Evolutionary conservation across 1,140 invertebrate genomes (phyloP), one percentile per base, ranked within the genome.

Genomic region (Odontomachus brunneus): DNA sequence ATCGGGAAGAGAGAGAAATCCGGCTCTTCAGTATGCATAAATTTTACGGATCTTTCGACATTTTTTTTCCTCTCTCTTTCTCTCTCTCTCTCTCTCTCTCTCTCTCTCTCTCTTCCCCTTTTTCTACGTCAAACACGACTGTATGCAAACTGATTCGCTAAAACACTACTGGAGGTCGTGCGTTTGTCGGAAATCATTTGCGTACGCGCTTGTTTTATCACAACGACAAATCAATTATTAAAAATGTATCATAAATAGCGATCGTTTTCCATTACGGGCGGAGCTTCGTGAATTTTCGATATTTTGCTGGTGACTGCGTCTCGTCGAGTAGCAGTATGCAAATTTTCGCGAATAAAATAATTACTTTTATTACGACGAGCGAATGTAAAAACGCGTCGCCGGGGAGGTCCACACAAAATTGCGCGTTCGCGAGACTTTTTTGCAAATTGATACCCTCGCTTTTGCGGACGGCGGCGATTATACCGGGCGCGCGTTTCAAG

Each of bases 301-400:
- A 33, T 44, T 11, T 53, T 19, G 74, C 19, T 14, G 1, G 3
- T 7, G 38, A 44, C 4, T 4, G 38, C 3, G 9, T 3, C 38
- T 44, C 38, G 38, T 4, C 38, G 38, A 44, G 38, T 7, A 44
- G 38, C 14, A 33, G 14, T 19, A 12, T 12, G 33, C 22, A 80
- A 24, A 59, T 48, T 71, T 7, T 44, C 12, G 33, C 14, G n/a
- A 51, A 80, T 3, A 26, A 57, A 69, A 22, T 9, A 38, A 44
- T 29, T 22, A 75, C 14, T 80, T 69, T 67, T 3, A 71, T 80
- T 26, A 71, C 65, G n/a, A 17, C 2, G 17, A 29, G n/a, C 11
- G 26, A 24, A 55, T 12, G 51, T 57, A n/a, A 80, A 80, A 80
- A 78, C 67, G 33, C n/a, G n/a, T n/a, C n/a, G n/a, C 26, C 53